phyloP scores from a whole-genome alignment of 2,113 vertebrate genomes.

The Erpornis zantholeuca region DNA sequence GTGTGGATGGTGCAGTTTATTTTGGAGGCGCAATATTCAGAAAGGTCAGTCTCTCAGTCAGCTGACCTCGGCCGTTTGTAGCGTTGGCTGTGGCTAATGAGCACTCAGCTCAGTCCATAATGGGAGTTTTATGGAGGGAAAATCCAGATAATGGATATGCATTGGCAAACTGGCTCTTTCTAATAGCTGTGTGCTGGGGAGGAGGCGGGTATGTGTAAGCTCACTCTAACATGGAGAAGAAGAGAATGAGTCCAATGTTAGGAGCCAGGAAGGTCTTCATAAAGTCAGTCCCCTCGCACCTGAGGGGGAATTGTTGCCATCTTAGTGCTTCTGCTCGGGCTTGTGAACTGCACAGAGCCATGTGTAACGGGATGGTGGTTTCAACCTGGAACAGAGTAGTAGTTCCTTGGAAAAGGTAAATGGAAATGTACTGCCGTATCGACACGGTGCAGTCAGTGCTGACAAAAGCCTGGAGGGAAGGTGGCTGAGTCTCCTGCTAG shows the following conservation, averaged over 20 bases:
- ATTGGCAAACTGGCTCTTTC: background rate
- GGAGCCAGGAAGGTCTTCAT: background rate
- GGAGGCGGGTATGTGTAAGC: background rate
- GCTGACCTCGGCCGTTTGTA: conserved; percentile 61
- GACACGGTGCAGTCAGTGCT: background rate
- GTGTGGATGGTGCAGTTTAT: conserved; percentile 71
- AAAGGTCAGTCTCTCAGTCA: conserved; percentile 89
- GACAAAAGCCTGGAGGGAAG: background rate
- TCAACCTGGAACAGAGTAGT: background rate
- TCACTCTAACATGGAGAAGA: background rate
- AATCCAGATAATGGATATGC: background rate
- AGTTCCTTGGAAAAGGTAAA: background rate
- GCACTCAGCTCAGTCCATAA: conserved; percentile 60
- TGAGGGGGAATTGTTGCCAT: background rate
- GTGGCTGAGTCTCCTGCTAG: background rate
- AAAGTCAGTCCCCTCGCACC: background rate
- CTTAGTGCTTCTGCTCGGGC: background rate
- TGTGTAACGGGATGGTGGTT: background rate
- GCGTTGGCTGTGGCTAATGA: conserved; percentile 86
- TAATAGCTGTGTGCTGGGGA: background rate
- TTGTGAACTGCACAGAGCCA: background rate
- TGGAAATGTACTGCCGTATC: background rate
- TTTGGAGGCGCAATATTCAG: conserved; percentile 74
- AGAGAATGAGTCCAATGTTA: background rate
- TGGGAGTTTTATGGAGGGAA: background rate